These are phyloP conservation scores for Miichthys miiuy DNA, from an alignment of 2,797 vertebrate species.

Conservation along the genomic window DNA sequence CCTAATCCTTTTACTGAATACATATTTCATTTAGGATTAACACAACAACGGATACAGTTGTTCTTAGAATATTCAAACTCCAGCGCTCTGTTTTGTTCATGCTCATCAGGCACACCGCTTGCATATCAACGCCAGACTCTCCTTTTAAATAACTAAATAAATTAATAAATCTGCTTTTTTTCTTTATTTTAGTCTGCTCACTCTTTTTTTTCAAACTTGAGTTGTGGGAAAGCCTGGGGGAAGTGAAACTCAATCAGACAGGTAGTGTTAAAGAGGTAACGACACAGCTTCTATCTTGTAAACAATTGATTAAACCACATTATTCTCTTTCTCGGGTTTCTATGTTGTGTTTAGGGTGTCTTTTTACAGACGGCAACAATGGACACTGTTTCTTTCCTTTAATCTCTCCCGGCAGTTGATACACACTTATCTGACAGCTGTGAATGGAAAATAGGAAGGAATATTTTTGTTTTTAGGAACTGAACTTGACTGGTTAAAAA, in stretches of 20 bases:
- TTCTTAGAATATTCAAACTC: conserved; percentile 80
- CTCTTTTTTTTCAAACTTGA: conserved; percentile 41
- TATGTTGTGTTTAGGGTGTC: conserved; percentile 35
- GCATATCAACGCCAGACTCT: conserved; percentile 71
- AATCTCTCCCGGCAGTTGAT: conserved; percentile 47
- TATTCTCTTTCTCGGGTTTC: conserved; percentile 60
- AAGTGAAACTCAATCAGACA: conserved; percentile 83
- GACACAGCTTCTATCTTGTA: conserved; percentile 66
- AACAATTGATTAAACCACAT: conserved; percentile 71
- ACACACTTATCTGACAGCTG: conserved; percentile 45
- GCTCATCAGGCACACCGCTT: conserved; percentile 72
- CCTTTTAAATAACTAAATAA: conserved; percentile 72
- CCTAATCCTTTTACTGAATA: conserved; percentile 90
- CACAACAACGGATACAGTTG: conserved; percentile 85
- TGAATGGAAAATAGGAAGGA: conserved; percentile 42
- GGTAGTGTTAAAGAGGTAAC: conserved; percentile 68
- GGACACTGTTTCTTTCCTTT: conserved; percentile 49
- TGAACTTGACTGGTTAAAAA: conserved; percentile 32
- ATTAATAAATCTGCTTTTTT: conserved; percentile 59
- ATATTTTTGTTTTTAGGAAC: conserved; percentile 43
- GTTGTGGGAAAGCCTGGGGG: conserved; percentile 66
- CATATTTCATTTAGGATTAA: conserved; percentile 90
- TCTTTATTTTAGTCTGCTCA: conserved; percentile 26
- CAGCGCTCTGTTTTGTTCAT: conserved; percentile 74
- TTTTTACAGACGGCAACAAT: conserved; percentile 64